phyloP scores from a whole-genome alignment of 2,113 vertebrate species.

The Ictidomys tridecemlineatus region DNA sequence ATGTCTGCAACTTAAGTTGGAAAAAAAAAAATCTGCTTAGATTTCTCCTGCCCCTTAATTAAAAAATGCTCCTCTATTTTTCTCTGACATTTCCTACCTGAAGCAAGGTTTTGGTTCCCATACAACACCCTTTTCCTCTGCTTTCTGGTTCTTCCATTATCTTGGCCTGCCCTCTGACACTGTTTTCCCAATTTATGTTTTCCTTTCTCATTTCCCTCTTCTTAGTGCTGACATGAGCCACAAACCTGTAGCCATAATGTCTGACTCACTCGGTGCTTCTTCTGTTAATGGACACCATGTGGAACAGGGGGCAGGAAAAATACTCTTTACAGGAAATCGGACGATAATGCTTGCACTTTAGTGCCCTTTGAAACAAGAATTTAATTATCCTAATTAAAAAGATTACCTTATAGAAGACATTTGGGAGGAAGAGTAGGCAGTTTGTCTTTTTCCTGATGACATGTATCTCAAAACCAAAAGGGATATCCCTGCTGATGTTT shows the following conservation, averaged over 20 bases:
- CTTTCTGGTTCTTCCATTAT: conserved; percentile 67
- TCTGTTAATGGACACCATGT: conserved; percentile 72
- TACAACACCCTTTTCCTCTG: conserved; percentile 69
- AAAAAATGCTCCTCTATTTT: conserved; percentile 31
- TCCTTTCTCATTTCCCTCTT: conserved; percentile 76
- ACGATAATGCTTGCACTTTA: conserved; percentile 68
- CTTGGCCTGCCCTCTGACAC: conserved; percentile 75
- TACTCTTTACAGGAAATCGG: conserved; percentile 69
- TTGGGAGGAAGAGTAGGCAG: conserved; percentile 60
- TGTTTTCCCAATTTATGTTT: conserved; percentile 73
- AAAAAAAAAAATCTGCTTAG: background rate
- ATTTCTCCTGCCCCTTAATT: background rate
- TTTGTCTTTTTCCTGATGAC: conserved; percentile 69
- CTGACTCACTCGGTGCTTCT: conserved; percentile 74
- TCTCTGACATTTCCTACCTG: conserved; percentile 71
- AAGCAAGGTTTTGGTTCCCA: conserved; percentile 69
- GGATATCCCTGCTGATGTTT: conserved; percentile 38
- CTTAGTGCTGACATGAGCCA: conserved; percentile 61
- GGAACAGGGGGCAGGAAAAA: conserved; percentile 70
- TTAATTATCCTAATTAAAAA: conserved; percentile 81
- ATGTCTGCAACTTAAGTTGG: background rate
- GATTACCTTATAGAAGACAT: conserved; percentile 76
- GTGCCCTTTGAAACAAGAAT: conserved; percentile 75
- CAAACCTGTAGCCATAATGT: conserved; percentile 71
- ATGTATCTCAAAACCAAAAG: conserved; percentile 48